phyloP scores from a whole-genome alignment of 1,140 invertebrate genomes.

The Hypothenemus hampei region DNA sequence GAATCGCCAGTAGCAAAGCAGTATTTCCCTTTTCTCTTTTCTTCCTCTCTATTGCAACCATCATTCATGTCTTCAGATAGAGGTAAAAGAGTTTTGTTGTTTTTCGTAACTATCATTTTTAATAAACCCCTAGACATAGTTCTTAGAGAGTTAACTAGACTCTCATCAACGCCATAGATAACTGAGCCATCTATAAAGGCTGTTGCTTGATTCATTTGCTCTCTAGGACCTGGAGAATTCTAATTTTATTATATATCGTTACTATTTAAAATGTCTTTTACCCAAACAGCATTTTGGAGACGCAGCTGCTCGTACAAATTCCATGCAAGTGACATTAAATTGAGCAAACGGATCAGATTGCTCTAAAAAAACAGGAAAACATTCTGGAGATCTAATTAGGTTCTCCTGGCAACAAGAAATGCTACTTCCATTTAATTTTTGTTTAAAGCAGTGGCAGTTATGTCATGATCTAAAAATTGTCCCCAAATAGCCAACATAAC shows the following conservation, averaged over 20 bases:
- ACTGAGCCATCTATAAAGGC: constrained; percentile 87
- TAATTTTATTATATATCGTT: not conserved
- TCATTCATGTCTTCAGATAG: constrained; percentile 65
- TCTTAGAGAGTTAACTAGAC: constrained; percentile 53
- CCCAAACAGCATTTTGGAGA: constrained; percentile 76
- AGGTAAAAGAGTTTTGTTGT: constrained; percentile 64
- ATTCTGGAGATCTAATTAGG: constrained; percentile 63
- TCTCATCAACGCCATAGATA: constrained; percentile 67
- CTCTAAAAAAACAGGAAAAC: constrained; percentile 68
- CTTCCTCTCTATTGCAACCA: constrained; percentile 66
- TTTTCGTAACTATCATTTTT: constrained; percentile 57
- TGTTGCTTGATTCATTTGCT: constrained; percentile 88
- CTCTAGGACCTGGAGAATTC: constrained; percentile 56
- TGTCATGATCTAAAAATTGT: constrained; percentile 94
- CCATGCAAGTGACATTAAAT: constrained; percentile 69
- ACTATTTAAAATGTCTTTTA: not conserved
- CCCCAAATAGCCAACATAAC: constrained; percentile 87
- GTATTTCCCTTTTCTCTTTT: constrained; percentile 63
- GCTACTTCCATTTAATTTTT: constrained; percentile 57
- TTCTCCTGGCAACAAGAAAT: constrained; percentile 58
- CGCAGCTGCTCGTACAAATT: constrained; percentile 78
- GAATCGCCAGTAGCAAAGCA: constrained; percentile 72
- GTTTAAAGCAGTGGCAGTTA: constrained; percentile 76
- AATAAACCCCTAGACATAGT: constrained; percentile 55
- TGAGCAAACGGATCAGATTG: constrained; percentile 64